Percentiles rank a stretch among this genome's conserved stretches.
phyloP scores from a whole-genome alignment of 2,888 invertebrate genomes.

The Orchestes rusci region DNA sequence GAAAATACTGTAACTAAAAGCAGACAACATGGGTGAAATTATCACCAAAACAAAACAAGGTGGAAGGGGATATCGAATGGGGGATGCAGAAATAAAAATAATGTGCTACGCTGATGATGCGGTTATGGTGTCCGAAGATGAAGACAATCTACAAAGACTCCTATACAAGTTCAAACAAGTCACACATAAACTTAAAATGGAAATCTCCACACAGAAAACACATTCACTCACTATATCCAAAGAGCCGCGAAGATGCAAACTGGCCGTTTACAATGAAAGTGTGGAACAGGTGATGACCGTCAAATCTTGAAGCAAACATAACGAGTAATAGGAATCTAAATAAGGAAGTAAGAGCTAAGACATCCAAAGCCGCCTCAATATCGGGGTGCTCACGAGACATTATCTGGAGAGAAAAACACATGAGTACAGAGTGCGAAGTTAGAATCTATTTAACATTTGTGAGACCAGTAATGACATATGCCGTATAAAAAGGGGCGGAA shows the following conservation, averaged over 20 bases:
- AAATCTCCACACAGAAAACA: slow-evolving; percentile 12
- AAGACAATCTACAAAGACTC: slow-evolving; percentile 2
- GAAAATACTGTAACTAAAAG: too few species aligned
- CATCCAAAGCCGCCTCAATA: not conserved
- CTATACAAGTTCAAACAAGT: slow-evolving; percentile 8
- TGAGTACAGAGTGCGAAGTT: not conserved
- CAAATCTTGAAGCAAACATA: not conserved
- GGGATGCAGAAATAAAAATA: slow-evolving; percentile 11
- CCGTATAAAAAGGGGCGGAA: not conserved
- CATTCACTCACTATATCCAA: slow-evolving; percentile 3
- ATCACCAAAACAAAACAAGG: not conserved
- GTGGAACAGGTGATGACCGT: not conserved
- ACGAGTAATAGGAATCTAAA: not conserved
- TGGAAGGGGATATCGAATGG: slow-evolving; percentile 10
- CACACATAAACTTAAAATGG: slow-evolving; percentile 6
- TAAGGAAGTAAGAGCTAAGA: not conserved
- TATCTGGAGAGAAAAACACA: not conserved
- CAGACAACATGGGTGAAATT: not conserved
- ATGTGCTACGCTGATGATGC: slow-evolving; percentile 20
- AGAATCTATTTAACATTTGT: not conserved
- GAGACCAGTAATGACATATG: not conserved
- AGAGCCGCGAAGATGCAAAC: not conserved
- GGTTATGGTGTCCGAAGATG: slow-evolving; percentile 15
- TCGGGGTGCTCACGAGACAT: not conserved
- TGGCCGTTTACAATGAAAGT: not conserved